Conservation (phyloP, 2,113 vertebrate species). For the Anas platyrhynchos region DNA sequence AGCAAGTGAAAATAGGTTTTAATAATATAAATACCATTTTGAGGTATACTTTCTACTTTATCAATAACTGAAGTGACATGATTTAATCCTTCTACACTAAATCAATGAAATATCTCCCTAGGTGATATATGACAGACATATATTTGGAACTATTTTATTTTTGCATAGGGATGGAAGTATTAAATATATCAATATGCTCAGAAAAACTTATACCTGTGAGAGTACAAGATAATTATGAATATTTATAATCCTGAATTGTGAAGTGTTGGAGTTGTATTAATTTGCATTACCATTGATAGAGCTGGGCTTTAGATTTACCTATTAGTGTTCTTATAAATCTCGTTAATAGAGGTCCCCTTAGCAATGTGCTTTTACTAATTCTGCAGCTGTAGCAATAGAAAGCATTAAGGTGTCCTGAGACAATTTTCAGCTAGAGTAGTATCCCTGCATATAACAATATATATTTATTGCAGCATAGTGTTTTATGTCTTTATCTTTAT, state of each 20-base stretch:
- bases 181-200: neutral
- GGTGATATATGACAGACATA: neutral
- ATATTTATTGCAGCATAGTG: constrained; percentile 33
- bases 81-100: neutral
- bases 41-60: neutral
- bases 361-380: constrained; percentile 52
- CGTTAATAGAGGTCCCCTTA: constrained; percentile 41
- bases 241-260: constrained; percentile 51
- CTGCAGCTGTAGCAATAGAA: constrained; percentile 41
- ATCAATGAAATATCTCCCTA: neutral
- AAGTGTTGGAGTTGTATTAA: constrained; percentile 49
- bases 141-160: neutral
- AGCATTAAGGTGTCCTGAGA: constrained; percentile 53
- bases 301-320: constrained; percentile 62
- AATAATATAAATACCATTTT: neutral
- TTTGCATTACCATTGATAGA: constrained; percentile 53
- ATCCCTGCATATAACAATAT: constrained; percentile 11
- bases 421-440: constrained; percentile 60
- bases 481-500: constrained; percentile 65
- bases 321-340: constrained; percentile 67
- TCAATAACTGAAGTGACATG: neutral
- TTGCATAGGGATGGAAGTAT: neutral
- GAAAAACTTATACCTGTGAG: neutral
- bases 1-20: neutral
- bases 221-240: constrained; percentile 2